Percentiles rank a stretch among this genome's conserved stretches.
phyloP scores from a whole-genome alignment of 2,113 vertebrate genomes.

The Nothoprocta pentlandii region DNA sequence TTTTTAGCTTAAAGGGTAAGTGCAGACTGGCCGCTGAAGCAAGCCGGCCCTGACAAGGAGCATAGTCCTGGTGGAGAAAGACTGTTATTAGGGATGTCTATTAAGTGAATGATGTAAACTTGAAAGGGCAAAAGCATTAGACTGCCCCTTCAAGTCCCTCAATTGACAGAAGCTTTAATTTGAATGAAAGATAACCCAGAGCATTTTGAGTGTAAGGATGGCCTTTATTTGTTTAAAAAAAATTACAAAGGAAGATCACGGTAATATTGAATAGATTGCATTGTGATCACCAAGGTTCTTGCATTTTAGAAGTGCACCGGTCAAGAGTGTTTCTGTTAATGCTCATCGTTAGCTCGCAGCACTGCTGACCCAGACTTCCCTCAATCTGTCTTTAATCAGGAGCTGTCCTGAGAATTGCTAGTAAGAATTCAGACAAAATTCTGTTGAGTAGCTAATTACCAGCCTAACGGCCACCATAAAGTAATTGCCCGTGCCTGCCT shows the following conservation, averaged over 20 bases:
- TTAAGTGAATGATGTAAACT: neutral
- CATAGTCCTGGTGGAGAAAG: too few species aligned
- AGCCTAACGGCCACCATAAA: neutral
- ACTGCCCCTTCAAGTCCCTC: too few species aligned
- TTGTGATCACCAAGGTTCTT: neutral
- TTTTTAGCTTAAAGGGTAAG: accelerated
- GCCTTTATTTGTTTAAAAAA: conserved; percentile 69
- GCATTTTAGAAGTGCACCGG: conserved; percentile 23
- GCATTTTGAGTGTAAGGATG: conserved; percentile 60
- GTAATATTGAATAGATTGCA: conserved; percentile 46
- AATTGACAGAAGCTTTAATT: neutral
- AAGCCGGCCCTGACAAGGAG: neutral
- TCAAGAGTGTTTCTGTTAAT: conserved; percentile 41
- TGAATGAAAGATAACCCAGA: neutral
- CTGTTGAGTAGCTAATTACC: neutral
- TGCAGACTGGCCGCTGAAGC: accelerated
- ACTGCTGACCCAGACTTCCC: neutral
- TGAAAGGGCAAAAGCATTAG: neutral
- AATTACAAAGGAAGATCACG: conserved; percentile 71
- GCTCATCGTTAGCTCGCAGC: conserved; percentile 21
- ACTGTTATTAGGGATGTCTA: neutral
- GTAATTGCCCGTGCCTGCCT: neutral
- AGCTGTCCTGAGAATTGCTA: conserved; percentile 63
- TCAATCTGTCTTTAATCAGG: neutral
- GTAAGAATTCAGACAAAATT: neutral